Base-by-base conservation (phyloP, 2,888 invertebrate species). In the Cacoxenus indagator region DNA sequence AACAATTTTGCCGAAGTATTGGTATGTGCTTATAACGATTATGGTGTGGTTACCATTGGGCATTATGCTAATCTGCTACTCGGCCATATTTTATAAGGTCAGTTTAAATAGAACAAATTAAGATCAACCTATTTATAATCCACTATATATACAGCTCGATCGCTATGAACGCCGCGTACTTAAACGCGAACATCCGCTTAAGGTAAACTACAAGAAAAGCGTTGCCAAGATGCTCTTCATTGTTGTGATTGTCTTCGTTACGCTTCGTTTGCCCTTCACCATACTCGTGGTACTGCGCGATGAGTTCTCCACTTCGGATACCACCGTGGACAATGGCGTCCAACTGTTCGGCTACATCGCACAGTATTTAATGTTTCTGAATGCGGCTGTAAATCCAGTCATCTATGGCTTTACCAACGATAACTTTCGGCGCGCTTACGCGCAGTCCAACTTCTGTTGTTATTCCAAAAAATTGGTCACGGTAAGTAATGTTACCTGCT, bases 1-100 rank as follows among this genome's bases (percentile, higher is more conserved):
- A 0, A 76, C 89, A 1, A 85, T 93, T 14, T 86, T 93, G 66
- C 91, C 92, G 57, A 90, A 93, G 43, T 96, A 95, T 83, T 96
- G 95, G 93, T 93, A 94, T 75, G 91, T 94, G 27, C 90, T 95
- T 3, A 90, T 94, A 22, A 91, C 92, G 0, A 90, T 94, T 5
- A 87, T 95, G 22, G 95, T 95, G 1, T 95, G 95, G 92, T 84
- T 95, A 19, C 96, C 96, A 0, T 87, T 95, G 26, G 89, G 91
- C 0, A 89, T 94, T 0, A 94, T 95, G 93, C 87, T 92, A 0
- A 85, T 93, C n/a, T 92, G 92, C 74, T 94, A 93, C 77, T 90
- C 92, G 6, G 91, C 93, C 61, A 93, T 94, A 78, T 92, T 93
- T 70, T 87, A 91, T 65, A 93, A 92, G 86, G 91, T 93, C 75